Base-by-base conservation (phyloP, 2,888 invertebrate genomes). In the Ommatoiulus sabulosus region DNA sequence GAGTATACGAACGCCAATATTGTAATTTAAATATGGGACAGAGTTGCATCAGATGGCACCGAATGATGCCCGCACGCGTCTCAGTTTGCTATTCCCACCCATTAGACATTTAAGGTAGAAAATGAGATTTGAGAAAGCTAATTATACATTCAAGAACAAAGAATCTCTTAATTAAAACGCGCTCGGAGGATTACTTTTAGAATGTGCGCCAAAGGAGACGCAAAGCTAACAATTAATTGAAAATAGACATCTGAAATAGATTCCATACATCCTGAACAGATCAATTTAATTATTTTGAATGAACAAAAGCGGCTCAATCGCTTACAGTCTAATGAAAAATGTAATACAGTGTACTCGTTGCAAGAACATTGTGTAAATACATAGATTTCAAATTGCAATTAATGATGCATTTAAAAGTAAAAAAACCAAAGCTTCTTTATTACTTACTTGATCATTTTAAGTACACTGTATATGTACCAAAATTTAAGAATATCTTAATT, bases 81-180 rank as follows among this genome's bases (percentile, higher is more conserved):
- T 43, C 35, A 80, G 35, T 80, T 80, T 80, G 80, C 24, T 24
- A 10, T 3, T 15, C 35, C 80, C 35, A 43, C 80, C 35, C 80
- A 15, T 12, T 35, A 80, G 80, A 80, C 72, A 80, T 80, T 80
- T 80, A 35, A 80, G 35, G 80, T 43, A 80, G 80, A 80, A 80
- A 80, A 80, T 80, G 35, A 80, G 80, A 80, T 80, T 80, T 35
- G 80, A 80, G 80, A 80, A 35, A 80, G 80, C 80, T 80, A 80
- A 80, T 80, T 80, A 80, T 80, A 80, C 80, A 80, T 80, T 80
- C 80, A 80, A 80, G 80, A 80, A 80, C 80, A 80, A 80, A 80
- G 80, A 80, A 80, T 80, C 80, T 35, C 35, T 43, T 80, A 80
- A 80, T 80, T 80, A 80, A 80, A 80, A 80, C 35, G 80, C 80